These are phyloP conservation scores for Himalopsyche japonica DNA, from an alignment of 2,888 invertebrate genomes.

Conservation along the genomic window DNA sequence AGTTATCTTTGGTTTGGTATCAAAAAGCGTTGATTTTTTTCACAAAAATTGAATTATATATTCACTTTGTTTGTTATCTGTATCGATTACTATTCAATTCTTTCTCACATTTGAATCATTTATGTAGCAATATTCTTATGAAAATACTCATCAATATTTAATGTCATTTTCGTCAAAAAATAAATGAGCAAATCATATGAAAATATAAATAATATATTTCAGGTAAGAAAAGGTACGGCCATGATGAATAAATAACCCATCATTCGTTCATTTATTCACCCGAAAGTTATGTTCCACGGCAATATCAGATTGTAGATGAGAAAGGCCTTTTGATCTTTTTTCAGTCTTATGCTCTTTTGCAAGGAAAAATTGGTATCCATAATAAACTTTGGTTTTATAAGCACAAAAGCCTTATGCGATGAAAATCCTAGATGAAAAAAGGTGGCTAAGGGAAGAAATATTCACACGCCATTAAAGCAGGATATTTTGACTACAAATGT, in stretches of 20 bases:
- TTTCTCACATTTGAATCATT: neutral
- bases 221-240: neutral
- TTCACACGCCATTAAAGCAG: constrained; percentile 31
- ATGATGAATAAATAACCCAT: constrained; percentile 1
- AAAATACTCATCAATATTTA: neutral
- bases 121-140: neutral
- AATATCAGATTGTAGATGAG: constrained; percentile 1
- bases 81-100: too few species aligned
- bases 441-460: neutral
- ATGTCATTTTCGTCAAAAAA: neutral
- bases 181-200: neutral
- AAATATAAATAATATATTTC: neutral
- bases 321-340: neutral
- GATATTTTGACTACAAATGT: constrained; percentile 19
- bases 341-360: neutral
- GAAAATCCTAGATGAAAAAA: neutral
- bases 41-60: too few species aligned
- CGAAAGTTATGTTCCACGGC: neutral
- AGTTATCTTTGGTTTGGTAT: too few species aligned
- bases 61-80: too few species aligned
- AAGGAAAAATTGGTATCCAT: constrained; percentile 6
- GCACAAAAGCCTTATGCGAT: neutral
- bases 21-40: too few species aligned
- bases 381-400: constrained; percentile 8
- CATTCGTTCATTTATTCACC: constrained; percentile 1